Conservation (phyloP, 1,140 invertebrate species). For the Panulirus ornatus region DNA sequence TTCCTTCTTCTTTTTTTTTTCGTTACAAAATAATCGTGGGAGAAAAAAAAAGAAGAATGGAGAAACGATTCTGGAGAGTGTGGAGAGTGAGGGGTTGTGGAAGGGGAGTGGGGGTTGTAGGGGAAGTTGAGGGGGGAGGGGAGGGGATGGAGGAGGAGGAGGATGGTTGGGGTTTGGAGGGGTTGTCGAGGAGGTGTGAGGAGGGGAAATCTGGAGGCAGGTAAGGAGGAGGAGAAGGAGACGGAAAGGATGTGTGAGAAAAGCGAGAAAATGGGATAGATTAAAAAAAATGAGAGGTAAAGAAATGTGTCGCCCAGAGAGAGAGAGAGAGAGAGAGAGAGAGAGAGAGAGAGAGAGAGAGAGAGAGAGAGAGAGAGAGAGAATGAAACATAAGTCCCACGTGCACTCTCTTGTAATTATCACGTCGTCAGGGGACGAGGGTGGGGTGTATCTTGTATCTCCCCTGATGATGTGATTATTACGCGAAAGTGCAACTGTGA, state of each 20-base stretch:
- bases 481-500: too few species aligned
- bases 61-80: not conserved
- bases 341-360: slow-evolving; percentile 28
- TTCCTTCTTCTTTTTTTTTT: too few species aligned
- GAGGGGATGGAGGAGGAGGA: not conserved
- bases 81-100: not conserved
- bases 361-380: too few species aligned
- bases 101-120: not conserved
- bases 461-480: too few species aligned
- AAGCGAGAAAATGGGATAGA: slow-evolving; percentile 12
- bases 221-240: not conserved
- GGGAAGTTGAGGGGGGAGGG: not conserved
- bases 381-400: too few species aligned
- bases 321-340: slow-evolving; percentile 36
- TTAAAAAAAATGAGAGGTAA: not conserved
- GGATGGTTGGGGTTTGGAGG: not conserved
- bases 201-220: not conserved
- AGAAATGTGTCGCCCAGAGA: slow-evolving; percentile 6
- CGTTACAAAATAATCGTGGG: not conserved
- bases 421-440: too few species aligned
- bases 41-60: not conserved
- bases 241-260: not conserved
- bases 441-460: too few species aligned
- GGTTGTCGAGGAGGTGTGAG: not conserved
- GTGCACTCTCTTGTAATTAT: too few species aligned